A percentile compares a stretch with the other conserved stretches of the same genome.
phyloP scores from a whole-genome alignment of 2,888 invertebrate species.

The Conomelus anceps region DNA sequence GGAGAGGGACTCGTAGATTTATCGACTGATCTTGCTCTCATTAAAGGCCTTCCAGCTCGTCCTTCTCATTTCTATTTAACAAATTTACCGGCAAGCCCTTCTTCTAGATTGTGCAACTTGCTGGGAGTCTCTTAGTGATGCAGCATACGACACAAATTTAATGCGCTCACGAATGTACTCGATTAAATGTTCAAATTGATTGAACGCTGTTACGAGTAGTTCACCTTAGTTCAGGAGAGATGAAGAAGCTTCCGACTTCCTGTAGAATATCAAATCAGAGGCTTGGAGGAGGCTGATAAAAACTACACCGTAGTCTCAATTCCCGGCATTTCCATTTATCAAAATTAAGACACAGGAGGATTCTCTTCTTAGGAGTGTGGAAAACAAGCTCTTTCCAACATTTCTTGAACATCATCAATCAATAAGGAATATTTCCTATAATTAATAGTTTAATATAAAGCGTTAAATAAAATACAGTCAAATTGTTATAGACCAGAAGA shows the following conservation, averaged over 20 bases:
- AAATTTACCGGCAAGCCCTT: not conserved
- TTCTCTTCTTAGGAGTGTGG: too few species aligned
- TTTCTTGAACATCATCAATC: too few species aligned
- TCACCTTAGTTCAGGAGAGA: not conserved
- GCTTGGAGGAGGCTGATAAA: too few species aligned
- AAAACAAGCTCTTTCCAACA: too few species aligned
- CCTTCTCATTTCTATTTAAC: not conserved
- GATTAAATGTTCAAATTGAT: not conserved
- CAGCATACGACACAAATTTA: not conserved
- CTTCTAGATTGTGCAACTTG: too few species aligned
- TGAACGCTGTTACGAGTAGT: not conserved
- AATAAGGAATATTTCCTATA: too few species aligned
- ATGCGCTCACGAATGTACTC: not conserved
- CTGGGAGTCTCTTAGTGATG: not conserved
- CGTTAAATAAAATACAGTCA: too few species aligned
- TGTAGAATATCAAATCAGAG: not conserved
- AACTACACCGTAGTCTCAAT: too few species aligned
- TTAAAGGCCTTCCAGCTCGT: not conserved
- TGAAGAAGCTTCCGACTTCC: not conserved
- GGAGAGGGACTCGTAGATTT: not conserved
- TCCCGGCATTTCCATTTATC: too few species aligned
- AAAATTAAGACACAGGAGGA: too few species aligned
- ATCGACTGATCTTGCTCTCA: not conserved
- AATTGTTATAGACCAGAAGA: too few species aligned
- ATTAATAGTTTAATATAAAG: too few species aligned